Percentiles rank a stretch among this genome's conserved stretches.
Conservation (phyloP, 2,888 invertebrate species). For the Hemicrepidius hirtus region DNA sequence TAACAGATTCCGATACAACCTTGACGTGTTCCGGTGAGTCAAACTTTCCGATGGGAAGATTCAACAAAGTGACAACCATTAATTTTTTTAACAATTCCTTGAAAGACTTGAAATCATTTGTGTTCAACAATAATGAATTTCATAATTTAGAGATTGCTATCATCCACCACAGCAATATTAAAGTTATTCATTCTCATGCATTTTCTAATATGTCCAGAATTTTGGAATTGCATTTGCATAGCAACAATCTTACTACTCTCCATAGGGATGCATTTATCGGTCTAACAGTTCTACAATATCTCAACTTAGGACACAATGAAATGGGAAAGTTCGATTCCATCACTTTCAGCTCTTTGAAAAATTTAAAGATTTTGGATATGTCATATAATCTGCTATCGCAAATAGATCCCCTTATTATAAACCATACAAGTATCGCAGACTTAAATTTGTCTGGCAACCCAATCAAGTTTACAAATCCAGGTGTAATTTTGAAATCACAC, state of each 20-base stretch:
- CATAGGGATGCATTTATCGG: not conserved
- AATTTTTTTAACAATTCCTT: not conserved
- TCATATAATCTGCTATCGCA: conserved; percentile 1
- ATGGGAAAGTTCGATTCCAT: not conserved
- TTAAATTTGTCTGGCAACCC: not conserved
- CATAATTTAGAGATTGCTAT: not conserved
- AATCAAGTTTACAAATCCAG: not conserved
- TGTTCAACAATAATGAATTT: not conserved
- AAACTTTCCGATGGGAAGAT: not conserved
- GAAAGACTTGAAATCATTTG: not conserved
- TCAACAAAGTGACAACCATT: not conserved
- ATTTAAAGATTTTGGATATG: not conserved
- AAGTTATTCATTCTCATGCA: not conserved
- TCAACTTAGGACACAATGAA: not conserved
- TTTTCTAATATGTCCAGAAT: not conserved
- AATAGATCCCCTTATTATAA: not conserved
- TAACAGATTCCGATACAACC: too few species aligned
- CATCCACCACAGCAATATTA: not conserved
- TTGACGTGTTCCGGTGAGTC: not conserved
- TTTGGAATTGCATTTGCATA: not conserved
- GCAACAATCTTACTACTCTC: not conserved
- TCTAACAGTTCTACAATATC: not conserved
- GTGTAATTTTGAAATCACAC: not conserved
- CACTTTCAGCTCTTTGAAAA: not conserved
- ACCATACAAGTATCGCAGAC: not conserved